Percentiles rank a stretch among this genome's conserved stretches.
Evolutionary conservation across 2,797 vertebrate genomes (phyloP).

Genomic region (Halcyon leucocephala): DNA sequence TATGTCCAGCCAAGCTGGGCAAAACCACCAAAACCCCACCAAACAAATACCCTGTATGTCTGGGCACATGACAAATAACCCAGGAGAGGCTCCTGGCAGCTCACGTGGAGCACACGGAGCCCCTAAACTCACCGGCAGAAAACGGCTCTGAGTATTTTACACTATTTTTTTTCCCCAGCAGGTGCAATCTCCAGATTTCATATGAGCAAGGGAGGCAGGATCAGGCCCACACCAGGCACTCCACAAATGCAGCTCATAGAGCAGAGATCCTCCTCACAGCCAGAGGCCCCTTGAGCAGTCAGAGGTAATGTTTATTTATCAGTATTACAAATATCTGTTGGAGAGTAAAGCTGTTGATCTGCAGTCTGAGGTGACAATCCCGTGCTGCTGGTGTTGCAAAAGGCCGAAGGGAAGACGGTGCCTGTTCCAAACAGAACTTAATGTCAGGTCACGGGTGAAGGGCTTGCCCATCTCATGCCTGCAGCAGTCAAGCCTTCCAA

Average conservation of each 20-base stretch:
- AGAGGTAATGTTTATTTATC: neutral
- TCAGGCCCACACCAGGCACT: neutral
- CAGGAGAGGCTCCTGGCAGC: neutral
- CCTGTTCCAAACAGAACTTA: neutral
- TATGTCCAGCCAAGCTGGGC: neutral
- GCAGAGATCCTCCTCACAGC: neutral
- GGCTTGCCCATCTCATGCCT: neutral
- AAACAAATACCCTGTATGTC: too few relatives aligned
- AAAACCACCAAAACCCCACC: too few relatives aligned
- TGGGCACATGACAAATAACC: too few relatives aligned
- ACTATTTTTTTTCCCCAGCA: neutral
- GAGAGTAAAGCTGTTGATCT: neutral
- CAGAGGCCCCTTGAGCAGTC: neutral
- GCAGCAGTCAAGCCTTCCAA: neutral
- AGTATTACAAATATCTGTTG: neutral
- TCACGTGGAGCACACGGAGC: neutral
- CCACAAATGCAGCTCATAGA: neutral
- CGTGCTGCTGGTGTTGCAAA: neutral
- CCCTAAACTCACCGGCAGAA: neutral
- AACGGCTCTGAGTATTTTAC: neutral
- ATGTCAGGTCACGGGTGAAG: neutral
- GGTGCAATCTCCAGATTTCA: neutral
- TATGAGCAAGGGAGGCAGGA: neutral
- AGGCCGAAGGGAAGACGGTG: neutral
- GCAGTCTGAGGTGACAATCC: neutral